A percentile compares a stretch with the other conserved stretches of the same genome.
Evolutionary conservation across 2,113 vertebrate genomes (phyloP).

Genomic region (Saguinus imperator): DNA sequence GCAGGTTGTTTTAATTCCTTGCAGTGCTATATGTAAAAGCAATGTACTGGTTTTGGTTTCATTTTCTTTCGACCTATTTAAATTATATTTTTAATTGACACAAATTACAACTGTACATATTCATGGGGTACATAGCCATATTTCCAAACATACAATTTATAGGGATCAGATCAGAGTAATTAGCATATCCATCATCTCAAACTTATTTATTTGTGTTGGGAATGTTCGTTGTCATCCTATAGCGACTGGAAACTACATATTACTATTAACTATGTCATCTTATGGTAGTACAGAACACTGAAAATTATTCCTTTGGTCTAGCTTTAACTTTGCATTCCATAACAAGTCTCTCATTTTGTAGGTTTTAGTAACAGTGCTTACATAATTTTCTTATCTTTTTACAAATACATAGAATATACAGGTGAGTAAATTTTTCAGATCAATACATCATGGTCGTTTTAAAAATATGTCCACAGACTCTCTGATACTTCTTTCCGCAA

Average conservation of each 20-base stretch:
- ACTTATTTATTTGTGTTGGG: neutral
- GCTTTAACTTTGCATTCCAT: neutral
- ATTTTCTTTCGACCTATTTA: neutral
- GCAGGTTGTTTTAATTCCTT: neutral
- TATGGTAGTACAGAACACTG: neutral
- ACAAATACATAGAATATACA: neutral
- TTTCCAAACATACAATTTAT: neutral
- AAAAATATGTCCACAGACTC: neutral
- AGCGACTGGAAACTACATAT: neutral
- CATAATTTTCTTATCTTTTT: neutral
- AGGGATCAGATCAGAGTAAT: neutral
- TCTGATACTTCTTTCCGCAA: neutral
- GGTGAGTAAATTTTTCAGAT: neutral
- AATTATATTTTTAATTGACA: neutral
- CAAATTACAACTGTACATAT: neutral
- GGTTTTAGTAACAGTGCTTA: neutral
- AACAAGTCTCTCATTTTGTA: neutral
- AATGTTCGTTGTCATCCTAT: neutral
- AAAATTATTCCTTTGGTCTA: neutral
- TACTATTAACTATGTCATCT: neutral
- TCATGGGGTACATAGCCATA: neutral
- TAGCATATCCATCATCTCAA: neutral
- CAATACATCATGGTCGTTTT: neutral
- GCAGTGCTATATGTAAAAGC: neutral
- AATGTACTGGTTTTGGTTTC: neutral